A percentile compares a stretch with the other conserved stretches of the same genome.
phyloP scores from a whole-genome alignment of 2,113 vertebrate genomes.

The Illadopsis cleaveri region DNA sequence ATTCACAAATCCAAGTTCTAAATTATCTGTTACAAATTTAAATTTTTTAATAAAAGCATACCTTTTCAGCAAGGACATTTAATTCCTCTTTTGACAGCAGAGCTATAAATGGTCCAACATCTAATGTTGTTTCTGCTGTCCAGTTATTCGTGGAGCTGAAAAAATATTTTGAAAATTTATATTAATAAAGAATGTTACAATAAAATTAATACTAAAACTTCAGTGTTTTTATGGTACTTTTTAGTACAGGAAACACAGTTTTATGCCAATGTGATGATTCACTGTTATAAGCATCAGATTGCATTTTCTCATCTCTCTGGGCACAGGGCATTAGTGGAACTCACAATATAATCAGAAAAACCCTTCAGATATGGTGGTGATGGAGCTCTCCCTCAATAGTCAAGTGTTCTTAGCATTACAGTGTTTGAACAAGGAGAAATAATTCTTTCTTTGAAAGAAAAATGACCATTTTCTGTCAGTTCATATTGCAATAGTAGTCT shows the following conservation, averaged over 20 bases:
- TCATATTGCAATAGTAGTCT: not conserved
- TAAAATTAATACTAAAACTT: not conserved
- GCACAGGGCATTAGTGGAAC: not conserved
- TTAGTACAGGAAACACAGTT: not conserved
- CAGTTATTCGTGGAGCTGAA: conserved; percentile 65
- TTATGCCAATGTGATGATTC: not conserved
- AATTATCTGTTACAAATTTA: not conserved
- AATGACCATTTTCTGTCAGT: not conserved
- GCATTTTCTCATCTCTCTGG: not conserved
- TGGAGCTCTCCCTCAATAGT: not conserved
- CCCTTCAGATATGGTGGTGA: not conserved
- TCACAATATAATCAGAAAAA: not conserved
- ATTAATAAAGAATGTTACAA: not conserved
- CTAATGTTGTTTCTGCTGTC: conserved; percentile 73
- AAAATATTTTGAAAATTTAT: not conserved
- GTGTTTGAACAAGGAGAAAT: not conserved
- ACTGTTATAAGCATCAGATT: not conserved
- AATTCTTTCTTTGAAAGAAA: not conserved
- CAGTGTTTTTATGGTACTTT: not conserved
- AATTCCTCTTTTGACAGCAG: conserved; percentile 76
- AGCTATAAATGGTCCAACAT: conserved; percentile 71
- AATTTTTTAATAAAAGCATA: conserved; percentile 11
- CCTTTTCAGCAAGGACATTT: conserved; percentile 71
- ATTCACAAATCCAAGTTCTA: not conserved
- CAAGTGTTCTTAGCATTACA: not conserved